Base-by-base conservation (phyloP, 2,888 invertebrate species). In the Notodonta dromedarius region DNA sequence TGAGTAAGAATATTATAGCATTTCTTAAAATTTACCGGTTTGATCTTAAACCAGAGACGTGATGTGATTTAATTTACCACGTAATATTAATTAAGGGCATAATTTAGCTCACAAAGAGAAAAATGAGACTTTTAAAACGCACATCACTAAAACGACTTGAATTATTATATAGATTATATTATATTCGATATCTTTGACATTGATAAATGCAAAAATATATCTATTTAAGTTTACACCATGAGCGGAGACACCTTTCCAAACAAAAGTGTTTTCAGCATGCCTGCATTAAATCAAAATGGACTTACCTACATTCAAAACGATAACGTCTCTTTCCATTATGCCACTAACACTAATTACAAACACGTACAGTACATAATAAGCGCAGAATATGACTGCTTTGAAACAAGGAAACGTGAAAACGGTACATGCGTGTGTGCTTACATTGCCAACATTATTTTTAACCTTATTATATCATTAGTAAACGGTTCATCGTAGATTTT, bases 401-500 rank as follows among this genome's bases (percentile, higher is more conserved):
- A 64, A 70, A 76, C 70, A 73, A 82, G 82, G 84, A 85, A 84
- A 82, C 74, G 67, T 69, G 66, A 67, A 78, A 84, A 72, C 75
- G 71, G 75, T 66, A 61, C 71, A 70, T 78, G 76, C 76, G 69
- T 76, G 67, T 59, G 67, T 58, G 53, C 63, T 73, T 73, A 70
- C 65, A 67, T 77, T 75, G 24, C 52, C 52, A 52, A 52, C 52
- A 52, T 78, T 67, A 70, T 77, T 74, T 79, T 78, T 76, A 77
- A 76, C 70, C 66, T 71, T 70, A 73, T 71, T 74, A 70, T 71
- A 77, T 73, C 69, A 72, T 74, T 67, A 72, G 55, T 62, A 64
- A 59, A 58, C 56, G 32, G 48, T 48, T 60, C 46, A 59, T 60
- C 14, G 48, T 53, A 53, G 55, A 63, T 51, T 54, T 39, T 39